Base-by-base conservation (phyloP, 2,113 vertebrate species). In the Furnarius figulus region DNA sequence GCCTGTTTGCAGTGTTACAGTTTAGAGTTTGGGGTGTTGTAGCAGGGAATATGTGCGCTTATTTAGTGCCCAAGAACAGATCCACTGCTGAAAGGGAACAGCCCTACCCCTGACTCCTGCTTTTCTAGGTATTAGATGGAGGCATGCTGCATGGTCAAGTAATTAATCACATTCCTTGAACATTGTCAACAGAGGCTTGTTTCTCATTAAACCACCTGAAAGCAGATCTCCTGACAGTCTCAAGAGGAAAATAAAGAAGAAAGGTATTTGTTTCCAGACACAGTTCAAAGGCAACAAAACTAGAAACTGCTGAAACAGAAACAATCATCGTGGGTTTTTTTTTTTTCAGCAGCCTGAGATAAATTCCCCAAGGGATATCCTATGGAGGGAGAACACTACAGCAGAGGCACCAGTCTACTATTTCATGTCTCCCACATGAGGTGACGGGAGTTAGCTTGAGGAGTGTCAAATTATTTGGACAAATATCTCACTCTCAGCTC, bases 171-270 rank as follows among this genome's bases (percentile, higher is more conserved):
- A 77, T 82, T 96, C 93, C 77, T 96, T 96, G 97, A 96, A 94
- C 70, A 78, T 62, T 89, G 87, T 83, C 30, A 33, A 95, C 53
- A 96, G 85, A 93, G 85, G 80, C 81, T 97, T 98, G 95, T 96
- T 98, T 98, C 96, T 97, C 93, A 97, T 98, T 97, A 98, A 97
- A 91, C 89, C 19, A 78, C 87, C 95, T 95, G 93, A 96, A 98
- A 98, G 94, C 53, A 92, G 95, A 94, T 95, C 95, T 93, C 85
- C 70, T 96, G 86, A 95, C 68, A 77, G 89, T 90, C 97, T 95
- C 97, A 92, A 88, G 94, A 97, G 98, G 86, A 87, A 97, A 96
- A 95, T 96, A 97, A 96, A 97, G 95, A 87, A 95, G 67, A 96
- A 97, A 95, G 74, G 77, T 95, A 96, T 97, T 97, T 97, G 82